These are phyloP conservation scores for Nasonia giraulti DNA, from an alignment of 1,140 invertebrate species.

Conservation along the genomic window DNA sequence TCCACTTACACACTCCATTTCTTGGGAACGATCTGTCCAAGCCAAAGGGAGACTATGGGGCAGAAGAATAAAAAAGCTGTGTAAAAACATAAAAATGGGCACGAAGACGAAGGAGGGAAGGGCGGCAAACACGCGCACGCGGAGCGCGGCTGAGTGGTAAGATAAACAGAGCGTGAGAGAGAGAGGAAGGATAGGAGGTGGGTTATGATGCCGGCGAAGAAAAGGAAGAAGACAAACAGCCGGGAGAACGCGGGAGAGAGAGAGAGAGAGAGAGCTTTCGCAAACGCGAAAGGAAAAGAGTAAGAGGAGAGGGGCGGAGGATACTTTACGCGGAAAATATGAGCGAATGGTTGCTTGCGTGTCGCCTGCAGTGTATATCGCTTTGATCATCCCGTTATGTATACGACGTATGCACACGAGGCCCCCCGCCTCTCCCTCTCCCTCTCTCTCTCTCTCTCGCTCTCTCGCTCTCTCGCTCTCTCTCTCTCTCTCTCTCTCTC, in stretches of 20 bases:
- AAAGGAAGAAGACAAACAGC: constrained; percentile 24
- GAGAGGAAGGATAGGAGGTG: background rate
- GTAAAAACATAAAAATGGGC: constrained; percentile 9
- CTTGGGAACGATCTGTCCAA: background rate
- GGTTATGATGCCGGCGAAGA: constrained; percentile 5
- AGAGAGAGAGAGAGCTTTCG: too few relatives aligned
- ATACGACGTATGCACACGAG: background rate
- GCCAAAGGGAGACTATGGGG: background rate
- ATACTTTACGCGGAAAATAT: constrained; percentile 10
- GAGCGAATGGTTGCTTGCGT: background rate
- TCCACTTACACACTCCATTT: background rate
- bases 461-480: too few relatives aligned
- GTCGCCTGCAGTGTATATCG: background rate
- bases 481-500: background rate
- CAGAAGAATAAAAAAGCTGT: constrained; percentile 2
- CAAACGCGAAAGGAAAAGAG: background rate
- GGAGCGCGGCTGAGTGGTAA: background rate
- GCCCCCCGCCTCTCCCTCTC: too few relatives aligned
- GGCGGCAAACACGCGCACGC: background rate
- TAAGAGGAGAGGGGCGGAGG: background rate
- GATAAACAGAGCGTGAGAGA: background rate
- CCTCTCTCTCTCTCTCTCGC: too few relatives aligned
- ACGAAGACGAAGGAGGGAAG: background rate
- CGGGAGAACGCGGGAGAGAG: background rate
- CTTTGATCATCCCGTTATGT: constrained; percentile 16